phyloP scores from a whole-genome alignment of 2,888 invertebrate species.

The Stenolophus ochropezus region DNA sequence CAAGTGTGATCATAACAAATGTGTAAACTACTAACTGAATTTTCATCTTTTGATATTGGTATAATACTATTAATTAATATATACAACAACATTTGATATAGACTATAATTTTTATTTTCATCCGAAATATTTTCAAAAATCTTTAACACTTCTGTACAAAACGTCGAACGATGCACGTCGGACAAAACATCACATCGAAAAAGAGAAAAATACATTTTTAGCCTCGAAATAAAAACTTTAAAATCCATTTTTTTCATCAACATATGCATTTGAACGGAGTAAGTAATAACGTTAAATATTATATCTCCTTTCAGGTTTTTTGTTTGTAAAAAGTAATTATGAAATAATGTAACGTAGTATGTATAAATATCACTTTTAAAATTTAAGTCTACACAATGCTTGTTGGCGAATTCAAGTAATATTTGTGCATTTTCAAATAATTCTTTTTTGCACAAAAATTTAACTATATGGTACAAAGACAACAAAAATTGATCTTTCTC shows the following conservation, averaged over 20 bases:
- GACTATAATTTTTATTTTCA: background rate
- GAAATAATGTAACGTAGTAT: conserved; percentile 20
- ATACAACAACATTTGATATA: conserved; percentile 22
- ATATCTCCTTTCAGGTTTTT: background rate
- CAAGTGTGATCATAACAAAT: background rate
- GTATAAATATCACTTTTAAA: conserved; percentile 33
- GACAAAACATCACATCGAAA: background rate
- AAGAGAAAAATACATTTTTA: conserved; percentile 1
- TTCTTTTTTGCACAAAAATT: conserved; percentile 14
- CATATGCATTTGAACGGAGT: conserved; percentile 8
- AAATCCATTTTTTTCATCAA: background rate
- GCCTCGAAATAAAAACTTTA: background rate
- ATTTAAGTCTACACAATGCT: background rate
- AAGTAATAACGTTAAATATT: background rate
- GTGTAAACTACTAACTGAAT: conserved; percentile 2
- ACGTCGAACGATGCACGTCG: background rate
- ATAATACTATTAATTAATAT: conserved; percentile 16
- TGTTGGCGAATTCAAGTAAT: conserved; percentile 23
- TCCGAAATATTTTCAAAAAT: background rate
- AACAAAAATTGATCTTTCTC: conserved; percentile 29
- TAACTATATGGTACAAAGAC: conserved; percentile 36
- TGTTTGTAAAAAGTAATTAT: conserved; percentile 20
- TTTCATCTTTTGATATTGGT: background rate
- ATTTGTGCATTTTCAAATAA: background rate
- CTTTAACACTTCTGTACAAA: background rate